A percentile compares a stretch with the other conserved stretches of the same genome.
phyloP scores from a whole-genome alignment of 2,113 vertebrate genomes.

The Aspidoscelis tigris region DNA sequence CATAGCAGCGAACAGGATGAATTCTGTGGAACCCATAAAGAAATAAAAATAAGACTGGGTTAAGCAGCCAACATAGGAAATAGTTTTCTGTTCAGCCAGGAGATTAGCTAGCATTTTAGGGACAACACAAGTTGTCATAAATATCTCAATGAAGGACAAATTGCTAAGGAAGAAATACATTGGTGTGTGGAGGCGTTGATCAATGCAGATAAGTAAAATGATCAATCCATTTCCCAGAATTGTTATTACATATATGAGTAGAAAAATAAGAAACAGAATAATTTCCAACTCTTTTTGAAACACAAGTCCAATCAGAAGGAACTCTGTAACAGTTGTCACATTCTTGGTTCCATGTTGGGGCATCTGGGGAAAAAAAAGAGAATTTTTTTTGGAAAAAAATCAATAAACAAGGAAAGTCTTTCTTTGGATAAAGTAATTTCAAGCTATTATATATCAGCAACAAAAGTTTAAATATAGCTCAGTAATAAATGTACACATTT shows the following conservation, averaged over 20 bases:
- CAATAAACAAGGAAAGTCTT: no score
- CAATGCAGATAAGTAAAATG: conserved; percentile 12
- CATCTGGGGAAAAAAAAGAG: not conserved
- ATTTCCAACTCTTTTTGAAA: conserved; percentile 27
- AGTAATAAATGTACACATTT: no score
- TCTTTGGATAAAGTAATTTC: no score
- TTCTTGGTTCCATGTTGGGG: not conserved
- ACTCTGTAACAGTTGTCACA: conserved; percentile 36
- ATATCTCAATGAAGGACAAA: conserved; percentile 44
- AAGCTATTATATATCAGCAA: no score
- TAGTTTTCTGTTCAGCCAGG: not conserved
- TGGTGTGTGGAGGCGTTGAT: conserved; percentile 10
- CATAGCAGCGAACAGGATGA: conserved; percentile 44
- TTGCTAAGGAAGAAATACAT: conserved; percentile 53
- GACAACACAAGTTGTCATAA: conserved; percentile 25
- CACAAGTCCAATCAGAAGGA: conserved; percentile 46
- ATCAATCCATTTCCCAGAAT: conserved; percentile 44
- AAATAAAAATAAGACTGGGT: conserved; percentile 47
- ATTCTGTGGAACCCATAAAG: conserved; percentile 34
- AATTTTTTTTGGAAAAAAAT: no score
- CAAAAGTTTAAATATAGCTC: no score
- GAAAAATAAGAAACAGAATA: conserved; percentile 23
- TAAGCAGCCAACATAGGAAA: conserved; percentile 27
- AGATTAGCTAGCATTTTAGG: conserved; percentile 3
- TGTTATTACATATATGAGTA: conserved; percentile 27